phyloP scores from a whole-genome alignment of 2,113 vertebrate genomes.

The Holacanthus passer region DNA sequence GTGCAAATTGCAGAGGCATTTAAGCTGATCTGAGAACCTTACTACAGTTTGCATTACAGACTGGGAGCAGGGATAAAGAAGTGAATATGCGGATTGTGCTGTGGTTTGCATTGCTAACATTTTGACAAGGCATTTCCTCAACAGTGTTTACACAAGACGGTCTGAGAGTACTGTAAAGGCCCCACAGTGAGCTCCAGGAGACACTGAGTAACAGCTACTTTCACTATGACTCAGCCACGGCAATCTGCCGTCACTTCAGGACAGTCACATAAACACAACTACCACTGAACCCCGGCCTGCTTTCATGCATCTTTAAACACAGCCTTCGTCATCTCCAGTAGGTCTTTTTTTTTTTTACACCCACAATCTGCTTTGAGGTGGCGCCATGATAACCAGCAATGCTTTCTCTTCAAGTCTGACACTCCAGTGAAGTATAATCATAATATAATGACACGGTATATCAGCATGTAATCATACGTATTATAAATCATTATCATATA shows the following conservation, averaged over 20 bases:
- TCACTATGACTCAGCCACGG: constrained; percentile 26
- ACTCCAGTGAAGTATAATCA: constrained; percentile 19
- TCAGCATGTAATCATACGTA: not conserved
- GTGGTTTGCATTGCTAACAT: constrained; percentile 59
- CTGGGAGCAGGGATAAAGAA: constrained; percentile 17
- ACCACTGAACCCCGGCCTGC: not conserved
- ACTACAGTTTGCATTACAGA: constrained; percentile 50
- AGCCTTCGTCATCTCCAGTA: constrained; percentile 15
- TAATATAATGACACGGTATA: constrained; percentile 7
- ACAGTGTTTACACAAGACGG: constrained; percentile 56
- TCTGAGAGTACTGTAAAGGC: constrained; percentile 30
- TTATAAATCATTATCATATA: constrained; percentile 7
- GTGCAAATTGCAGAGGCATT: constrained; percentile 31
- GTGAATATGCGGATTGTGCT: constrained; percentile 31
- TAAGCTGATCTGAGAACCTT: constrained; percentile 23
- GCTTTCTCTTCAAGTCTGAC: constrained; percentile 13
- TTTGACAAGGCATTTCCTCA: constrained; percentile 69
- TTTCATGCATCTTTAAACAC: constrained; percentile 33
- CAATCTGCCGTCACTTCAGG: constrained; percentile 14
- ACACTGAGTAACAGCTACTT: constrained; percentile 28
- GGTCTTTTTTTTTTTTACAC: constrained; percentile 4
- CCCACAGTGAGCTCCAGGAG: constrained; percentile 29
- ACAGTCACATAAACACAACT: constrained; percentile 17
- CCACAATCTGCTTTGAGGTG: constrained; percentile 17
- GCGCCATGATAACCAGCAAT: constrained; percentile 1